Evolutionary conservation across 1,140 invertebrate species (phyloP).

Genomic region (Drosophila rhopaloa): DNA sequence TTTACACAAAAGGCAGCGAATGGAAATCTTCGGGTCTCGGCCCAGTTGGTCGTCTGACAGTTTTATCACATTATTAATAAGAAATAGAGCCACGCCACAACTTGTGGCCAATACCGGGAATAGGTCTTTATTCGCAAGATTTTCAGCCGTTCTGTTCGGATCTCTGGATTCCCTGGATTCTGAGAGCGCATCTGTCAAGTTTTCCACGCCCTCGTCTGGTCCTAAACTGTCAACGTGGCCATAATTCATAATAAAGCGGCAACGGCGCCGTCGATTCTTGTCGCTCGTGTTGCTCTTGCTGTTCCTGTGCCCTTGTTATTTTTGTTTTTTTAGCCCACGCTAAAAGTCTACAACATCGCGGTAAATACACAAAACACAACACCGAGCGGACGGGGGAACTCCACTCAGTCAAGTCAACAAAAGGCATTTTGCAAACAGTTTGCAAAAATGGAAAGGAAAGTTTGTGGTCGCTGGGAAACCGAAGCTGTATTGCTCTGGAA

Average conservation of each 20-base stretch:
- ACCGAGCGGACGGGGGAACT: slow-evolving; percentile 10
- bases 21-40: slow-evolving; percentile 33
- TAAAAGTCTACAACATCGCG: slow-evolving; percentile 40
- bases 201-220: slow-evolving; percentile 78
- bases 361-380: slow-evolving; percentile 43
- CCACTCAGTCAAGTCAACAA: slow-evolving; percentile 51
- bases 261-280: slow-evolving; percentile 67
- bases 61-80: slow-evolving; percentile 83
- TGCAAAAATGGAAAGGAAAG: slow-evolving; percentile 34
- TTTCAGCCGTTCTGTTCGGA: slow-evolving; percentile 16
- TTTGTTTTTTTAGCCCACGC: slow-evolving; percentile 20
- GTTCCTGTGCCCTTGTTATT: slow-evolving; percentile 12
- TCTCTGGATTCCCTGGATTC: slow-evolving; percentile 17
- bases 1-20: slow-evolving; percentile 45
- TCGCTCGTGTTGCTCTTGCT: slow-evolving; percentile 28
- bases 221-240: slow-evolving; percentile 79
- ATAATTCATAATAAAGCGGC: slow-evolving; percentile 80
- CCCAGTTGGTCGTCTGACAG: slow-evolving; percentile 68
- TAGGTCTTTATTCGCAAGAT: slow-evolving; percentile 45
- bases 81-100: slow-evolving; percentile 65
- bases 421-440: slow-evolving; percentile 54
- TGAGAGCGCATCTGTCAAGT: slow-evolving; percentile 78
- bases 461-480: slow-evolving; percentile 6
- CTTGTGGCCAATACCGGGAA: slow-evolving; percentile 67
- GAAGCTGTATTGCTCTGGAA: slow-evolving; percentile 21